Evolutionary conservation across 1,140 invertebrate genomes (phyloP), one percentile per base, ranked within the genome.

Genomic region (Brachionus rubens): DNA sequence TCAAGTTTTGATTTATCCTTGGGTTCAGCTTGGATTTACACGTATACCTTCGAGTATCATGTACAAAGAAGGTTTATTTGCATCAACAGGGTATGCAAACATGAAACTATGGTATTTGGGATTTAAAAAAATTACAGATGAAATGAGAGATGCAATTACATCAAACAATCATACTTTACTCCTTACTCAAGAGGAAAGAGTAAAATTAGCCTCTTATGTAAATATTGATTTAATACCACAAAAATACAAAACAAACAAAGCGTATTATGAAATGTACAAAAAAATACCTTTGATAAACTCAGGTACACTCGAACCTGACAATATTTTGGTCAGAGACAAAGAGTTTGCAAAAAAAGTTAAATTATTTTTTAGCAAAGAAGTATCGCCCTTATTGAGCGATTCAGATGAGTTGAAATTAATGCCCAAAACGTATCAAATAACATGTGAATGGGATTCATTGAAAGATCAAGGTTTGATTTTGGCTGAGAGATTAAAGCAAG

Each of bases 1-100:
- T 12, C 68, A 72, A 40, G 26, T 72, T 30, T 40, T 72, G 12
- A 54, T 72, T 14, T 72, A 72, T 72, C 68, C 68, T 14, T 72
- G 68, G 68, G 26, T 30, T 6, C 68, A 72, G 12, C 28, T 72
- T 9, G 46, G 33, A 21, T 50, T 54, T n/a, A 1, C 26, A 2
- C 16, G 33, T 36, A 4, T 72, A 14, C 68, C 68, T 10, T 72
- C 68, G 0, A 50, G 14, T 1, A 47, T 30, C n/a, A 16, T 16
- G 9, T 72, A 72, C 28, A 50, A 72, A 50, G 26, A 14, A 33
- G 68, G 50, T 7, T 19, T 48, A 14, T 50, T 72, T 19, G 1
- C 6, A 14, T 10, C 46, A 1, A 16, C 40, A 5, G 5, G 19
- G 19, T 16, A 28, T 10, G 41, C 21, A 0, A 47, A 40, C 14